Percentiles rank a stretch among this genome's conserved stretches.
phyloP scores from a whole-genome alignment of 2,113 vertebrate genomes.

The Bagarius yarrelli region DNA sequence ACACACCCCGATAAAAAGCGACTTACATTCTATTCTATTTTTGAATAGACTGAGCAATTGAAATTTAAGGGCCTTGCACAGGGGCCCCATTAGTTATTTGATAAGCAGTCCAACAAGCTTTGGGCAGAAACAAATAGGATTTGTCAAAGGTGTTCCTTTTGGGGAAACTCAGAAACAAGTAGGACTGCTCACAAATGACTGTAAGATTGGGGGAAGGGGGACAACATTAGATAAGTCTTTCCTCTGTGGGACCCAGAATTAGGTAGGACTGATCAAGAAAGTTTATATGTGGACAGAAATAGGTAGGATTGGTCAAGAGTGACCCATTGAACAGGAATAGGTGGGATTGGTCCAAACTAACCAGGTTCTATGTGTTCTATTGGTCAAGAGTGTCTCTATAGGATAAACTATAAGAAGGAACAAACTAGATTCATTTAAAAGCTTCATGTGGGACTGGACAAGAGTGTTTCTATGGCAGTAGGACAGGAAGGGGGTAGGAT shows the following conservation, averaged over 20 bases:
- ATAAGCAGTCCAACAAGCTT: too few species aligned
- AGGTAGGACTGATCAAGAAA: background rate
- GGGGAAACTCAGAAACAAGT: background rate
- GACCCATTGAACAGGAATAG: background rate
- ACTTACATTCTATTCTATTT: too few species aligned
- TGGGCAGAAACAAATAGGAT: background rate
- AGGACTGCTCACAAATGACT: background rate
- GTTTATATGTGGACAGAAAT: background rate
- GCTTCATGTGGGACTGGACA: background rate
- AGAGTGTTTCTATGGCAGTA: background rate
- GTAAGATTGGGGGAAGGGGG: background rate
- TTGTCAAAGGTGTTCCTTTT: background rate
- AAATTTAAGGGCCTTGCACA: too few species aligned
- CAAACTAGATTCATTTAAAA: too few species aligned
- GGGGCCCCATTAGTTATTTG: too few species aligned
- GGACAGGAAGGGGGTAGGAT: background rate
- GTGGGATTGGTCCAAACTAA: background rate
- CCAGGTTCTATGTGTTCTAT: too few species aligned
- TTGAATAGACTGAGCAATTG: too few species aligned
- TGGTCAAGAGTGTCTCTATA: background rate
- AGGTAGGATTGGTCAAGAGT: background rate
- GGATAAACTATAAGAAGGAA: background rate
- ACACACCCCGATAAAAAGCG: too few species aligned
- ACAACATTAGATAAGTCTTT: too few species aligned
- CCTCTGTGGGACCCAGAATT: too few species aligned